These are phyloP conservation scores for Syngnathoides biaculeatus DNA, from an alignment of 2,113 vertebrate genomes.

Conservation along the genomic window DNA sequence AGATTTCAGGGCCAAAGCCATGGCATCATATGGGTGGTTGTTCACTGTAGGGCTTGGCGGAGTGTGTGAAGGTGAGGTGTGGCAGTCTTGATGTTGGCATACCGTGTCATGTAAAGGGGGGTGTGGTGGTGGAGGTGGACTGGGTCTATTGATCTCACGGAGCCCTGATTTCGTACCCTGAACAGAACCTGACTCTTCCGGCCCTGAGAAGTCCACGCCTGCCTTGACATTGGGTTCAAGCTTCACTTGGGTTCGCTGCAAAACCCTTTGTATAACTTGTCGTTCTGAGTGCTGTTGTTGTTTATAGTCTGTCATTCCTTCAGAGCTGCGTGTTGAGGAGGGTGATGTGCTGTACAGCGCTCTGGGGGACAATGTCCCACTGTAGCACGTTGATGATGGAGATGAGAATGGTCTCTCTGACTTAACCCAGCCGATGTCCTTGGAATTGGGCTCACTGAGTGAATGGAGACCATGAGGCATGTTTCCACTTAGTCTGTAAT, in stretches of 20 bases:
- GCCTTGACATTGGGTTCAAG: slow-evolving; percentile 80
- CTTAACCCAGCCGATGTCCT: slow-evolving; percentile 78
- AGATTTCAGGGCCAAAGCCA: slow-evolving; percentile 31
- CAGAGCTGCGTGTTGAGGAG: slow-evolving; percentile 62
- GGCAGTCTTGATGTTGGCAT: slow-evolving; percentile 46
- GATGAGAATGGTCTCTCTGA: slow-evolving; percentile 69
- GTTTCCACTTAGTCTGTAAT: slow-evolving; percentile 33
- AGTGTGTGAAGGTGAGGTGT: slow-evolving; percentile 36
- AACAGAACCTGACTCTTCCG: slow-evolving; percentile 71
- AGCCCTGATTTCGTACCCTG: slow-evolving; percentile 53
- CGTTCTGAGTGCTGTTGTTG: slow-evolving; percentile 79
- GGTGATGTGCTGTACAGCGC: slow-evolving; percentile 72
- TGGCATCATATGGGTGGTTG: slow-evolving; percentile 36
- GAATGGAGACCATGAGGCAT: slow-evolving; percentile 78
- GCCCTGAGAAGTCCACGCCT: slow-evolving; percentile 75
- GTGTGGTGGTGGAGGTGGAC: slow-evolving; percentile 18
- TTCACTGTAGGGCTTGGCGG: slow-evolving; percentile 46
- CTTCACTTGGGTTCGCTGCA: slow-evolving; percentile 82
- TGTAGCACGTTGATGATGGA: slow-evolving; percentile 75
- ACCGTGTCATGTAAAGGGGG: slow-evolving; percentile 50
- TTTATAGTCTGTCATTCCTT: slow-evolving; percentile 84
- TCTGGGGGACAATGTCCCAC: slow-evolving; percentile 74
- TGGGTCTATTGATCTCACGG: slow-evolving; percentile 67
- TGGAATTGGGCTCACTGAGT: slow-evolving; percentile 73
- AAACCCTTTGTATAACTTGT: slow-evolving; percentile 91